Conservation (phyloP, 2,797 vertebrate genomes). For the Ctenopoma kingsleyae region DNA sequence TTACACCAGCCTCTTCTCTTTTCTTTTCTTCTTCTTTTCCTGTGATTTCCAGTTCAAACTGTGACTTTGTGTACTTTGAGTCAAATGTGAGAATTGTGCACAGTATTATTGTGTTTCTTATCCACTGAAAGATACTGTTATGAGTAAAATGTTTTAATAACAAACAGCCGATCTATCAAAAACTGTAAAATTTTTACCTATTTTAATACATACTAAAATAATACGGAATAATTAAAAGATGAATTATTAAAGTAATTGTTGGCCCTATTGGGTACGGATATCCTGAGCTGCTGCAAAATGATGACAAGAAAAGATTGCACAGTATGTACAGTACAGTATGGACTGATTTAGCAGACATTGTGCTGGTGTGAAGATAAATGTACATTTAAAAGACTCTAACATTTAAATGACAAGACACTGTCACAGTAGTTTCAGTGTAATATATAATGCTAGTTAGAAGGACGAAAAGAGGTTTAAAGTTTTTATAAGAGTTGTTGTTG, state of each 20-base stretch:
- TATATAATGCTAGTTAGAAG: not conserved
- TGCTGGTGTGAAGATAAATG: not conserved
- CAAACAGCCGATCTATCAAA: too few relatives aligned
- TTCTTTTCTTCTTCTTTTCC: not conserved
- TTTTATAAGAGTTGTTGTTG: slow-evolving; percentile 45
- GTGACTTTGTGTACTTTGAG: not conserved
- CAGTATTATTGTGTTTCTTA: too few relatives aligned
- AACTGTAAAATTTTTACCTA: too few relatives aligned
- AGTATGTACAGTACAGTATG: too few relatives aligned
- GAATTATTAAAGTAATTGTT: not conserved
- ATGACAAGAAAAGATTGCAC: too few relatives aligned
- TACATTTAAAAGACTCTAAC: not conserved
- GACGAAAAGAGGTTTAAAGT: slow-evolving; percentile 23
- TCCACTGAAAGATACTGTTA: too few relatives aligned
- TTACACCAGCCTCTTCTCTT: too few relatives aligned
- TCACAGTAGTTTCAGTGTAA: not conserved
- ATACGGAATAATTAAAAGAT: too few relatives aligned
- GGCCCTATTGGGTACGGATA: not conserved
- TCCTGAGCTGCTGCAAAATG: not conserved
- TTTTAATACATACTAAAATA: too few relatives aligned
- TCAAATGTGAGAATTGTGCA: too few relatives aligned
- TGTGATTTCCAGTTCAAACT: not conserved
- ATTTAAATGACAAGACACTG: not conserved
- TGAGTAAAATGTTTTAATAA: too few relatives aligned
- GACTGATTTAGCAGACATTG: not conserved